Evolutionary conservation across 2,113 vertebrate species (phyloP).

Genomic region (Eulemur macaco): DNA sequence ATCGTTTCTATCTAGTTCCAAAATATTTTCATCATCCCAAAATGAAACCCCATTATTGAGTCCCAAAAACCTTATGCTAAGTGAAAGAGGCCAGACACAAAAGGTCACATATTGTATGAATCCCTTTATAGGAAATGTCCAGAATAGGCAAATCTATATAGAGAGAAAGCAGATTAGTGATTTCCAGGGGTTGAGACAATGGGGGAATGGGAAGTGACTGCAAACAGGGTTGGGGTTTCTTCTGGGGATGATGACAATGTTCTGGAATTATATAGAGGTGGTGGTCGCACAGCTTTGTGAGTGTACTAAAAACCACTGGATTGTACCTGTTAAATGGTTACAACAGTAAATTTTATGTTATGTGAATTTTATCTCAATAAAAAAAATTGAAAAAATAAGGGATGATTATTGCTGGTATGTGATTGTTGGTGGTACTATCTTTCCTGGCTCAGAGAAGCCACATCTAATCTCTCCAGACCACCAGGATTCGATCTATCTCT

Average conservation of each 20-base stretch:
- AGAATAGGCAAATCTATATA: background rate
- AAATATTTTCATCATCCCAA: background rate
- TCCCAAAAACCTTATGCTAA: background rate
- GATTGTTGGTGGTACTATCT: too few relatives aligned
- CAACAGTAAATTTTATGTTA: too few relatives aligned
- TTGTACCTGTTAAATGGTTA: background rate
- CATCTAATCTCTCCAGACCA: too few relatives aligned
- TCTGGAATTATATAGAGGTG: too few relatives aligned
- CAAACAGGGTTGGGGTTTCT: background rate
- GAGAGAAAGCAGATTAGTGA: background rate
- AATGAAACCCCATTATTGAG: background rate
- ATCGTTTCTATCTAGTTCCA: background rate
- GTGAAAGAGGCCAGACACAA: background rate
- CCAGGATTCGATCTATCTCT: too few relatives aligned
- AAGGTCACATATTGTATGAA: background rate
- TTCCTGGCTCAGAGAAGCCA: too few relatives aligned
- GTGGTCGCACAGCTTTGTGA: background rate
- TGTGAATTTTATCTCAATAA: too few relatives aligned
- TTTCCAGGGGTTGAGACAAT: background rate
- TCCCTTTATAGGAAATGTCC: background rate
- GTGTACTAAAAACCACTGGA: background rate
- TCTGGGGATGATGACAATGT: background rate
- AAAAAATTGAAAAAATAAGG: too few relatives aligned
- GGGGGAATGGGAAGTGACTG: background rate
- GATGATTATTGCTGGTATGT: too few relatives aligned